Evolutionary conservation across 2,888 invertebrate genomes (phyloP).

Genomic region (Ctenicera cuprea): DNA sequence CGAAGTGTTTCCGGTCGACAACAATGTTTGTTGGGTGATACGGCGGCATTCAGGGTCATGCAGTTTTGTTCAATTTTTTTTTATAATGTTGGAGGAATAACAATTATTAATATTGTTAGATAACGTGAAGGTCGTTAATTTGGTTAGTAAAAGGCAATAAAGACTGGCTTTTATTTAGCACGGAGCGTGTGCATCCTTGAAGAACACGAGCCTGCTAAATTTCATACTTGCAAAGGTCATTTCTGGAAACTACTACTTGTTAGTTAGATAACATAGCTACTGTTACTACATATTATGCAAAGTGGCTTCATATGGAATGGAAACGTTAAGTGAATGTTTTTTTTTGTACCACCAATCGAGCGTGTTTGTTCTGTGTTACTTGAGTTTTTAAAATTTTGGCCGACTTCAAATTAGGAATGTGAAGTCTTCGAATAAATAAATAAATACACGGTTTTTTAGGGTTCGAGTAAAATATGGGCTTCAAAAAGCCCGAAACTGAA

Average conservation of each 20-base stretch:
- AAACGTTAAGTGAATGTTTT: background rate
- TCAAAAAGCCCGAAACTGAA: no score
- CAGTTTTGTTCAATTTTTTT: background rate
- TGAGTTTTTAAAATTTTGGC: no score
- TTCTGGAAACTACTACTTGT: background rate
- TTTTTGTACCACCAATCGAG: no score
- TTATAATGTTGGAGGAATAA: background rate
- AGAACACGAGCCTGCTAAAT: slow-evolving; percentile 4
- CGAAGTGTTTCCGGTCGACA: slow-evolving; percentile 4
- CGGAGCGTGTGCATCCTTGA: slow-evolving; percentile 2
- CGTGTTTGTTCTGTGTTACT: no score
- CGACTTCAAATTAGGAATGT: no score
- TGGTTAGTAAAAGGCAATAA: background rate
- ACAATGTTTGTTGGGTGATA: background rate
- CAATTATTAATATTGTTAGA: background rate
- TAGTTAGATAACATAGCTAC: background rate
- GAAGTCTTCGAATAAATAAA: no score
- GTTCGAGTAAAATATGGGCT: no score
- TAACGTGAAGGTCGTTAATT: slow-evolving; percentile 2
- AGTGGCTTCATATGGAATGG: background rate
- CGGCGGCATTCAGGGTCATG: background rate
- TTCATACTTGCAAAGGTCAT: slow-evolving; percentile 6
- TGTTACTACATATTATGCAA: background rate
- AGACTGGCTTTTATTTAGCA: background rate
- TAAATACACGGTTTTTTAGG: no score